Base-by-base conservation (phyloP, 1,140 invertebrate genomes). In the Drosophila setifemur region DNA sequence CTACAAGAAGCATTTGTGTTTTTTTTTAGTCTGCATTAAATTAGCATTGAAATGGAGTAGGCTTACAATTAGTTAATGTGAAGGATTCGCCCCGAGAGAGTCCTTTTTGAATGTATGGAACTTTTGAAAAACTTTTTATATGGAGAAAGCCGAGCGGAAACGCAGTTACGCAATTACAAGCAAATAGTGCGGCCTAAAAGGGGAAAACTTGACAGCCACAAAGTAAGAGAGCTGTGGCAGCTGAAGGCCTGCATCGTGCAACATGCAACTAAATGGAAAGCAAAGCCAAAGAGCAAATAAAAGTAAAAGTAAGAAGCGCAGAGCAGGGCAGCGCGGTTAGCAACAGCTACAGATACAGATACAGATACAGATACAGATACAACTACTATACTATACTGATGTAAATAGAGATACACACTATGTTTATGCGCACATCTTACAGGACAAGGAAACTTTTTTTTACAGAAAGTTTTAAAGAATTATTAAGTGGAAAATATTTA, bases 261-360 rank as follows among this genome's bases (percentile, higher is more conserved):
- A 57, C 74, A 72, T 76, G 73, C 73, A 76, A 66, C 66, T 76
- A 77, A 66, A 35, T 63, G 47, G 58, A 33, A 70, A 63, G 78
- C 64, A 67, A 79, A 70, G 70, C 49, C 60, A 67, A 58, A 72
- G 52, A 54, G 69, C 43, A 86, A 73, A 67, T 33, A 61, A 66
- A 57, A 37, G 57, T 63, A 78, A 58, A 58, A 68, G 49, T 79
- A 55, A 23, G 54, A 69, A 57, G 52, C 64, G 75, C 44, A 71
- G 45, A 35, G 61, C 18, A 33, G 18, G 14, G 19, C 42, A 63
- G 26, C 66, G 39, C n/a, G 35, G 67, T 70, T 70, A 54, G 55
- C 47, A 69, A 63, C 42, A 69, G 49, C 31, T 57, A 70, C 35
- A 57, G 28, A 35, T 63, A 60, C 72, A 54, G 63, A 40, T 21